Percentiles rank a stretch among this genome's conserved stretches.
Evolutionary conservation across 2,113 vertebrate species (phyloP).

Genomic region (Tangachromis dhanisi): DNA sequence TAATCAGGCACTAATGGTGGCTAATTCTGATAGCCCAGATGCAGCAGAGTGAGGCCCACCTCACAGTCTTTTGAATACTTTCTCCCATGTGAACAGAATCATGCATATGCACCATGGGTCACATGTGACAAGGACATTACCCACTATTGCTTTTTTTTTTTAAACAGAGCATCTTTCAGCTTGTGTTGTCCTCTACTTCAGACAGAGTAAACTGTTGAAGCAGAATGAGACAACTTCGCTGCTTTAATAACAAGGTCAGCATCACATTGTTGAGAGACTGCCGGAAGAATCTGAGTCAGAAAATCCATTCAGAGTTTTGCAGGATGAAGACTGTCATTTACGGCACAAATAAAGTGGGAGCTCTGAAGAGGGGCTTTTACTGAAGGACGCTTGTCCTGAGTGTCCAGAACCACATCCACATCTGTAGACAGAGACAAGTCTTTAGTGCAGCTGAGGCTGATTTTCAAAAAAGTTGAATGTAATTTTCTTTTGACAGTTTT

Average conservation of each 20-base stretch:
- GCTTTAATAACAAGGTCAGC: slow-evolving; percentile 31
- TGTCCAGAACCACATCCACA: neutral
- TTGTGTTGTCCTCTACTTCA: neutral
- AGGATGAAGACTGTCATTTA: slow-evolving; percentile 42
- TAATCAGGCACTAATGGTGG: slow-evolving; percentile 45
- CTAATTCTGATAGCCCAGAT: slow-evolving; percentile 36
- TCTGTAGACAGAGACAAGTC: neutral
- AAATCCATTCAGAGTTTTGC: slow-evolving; percentile 5
- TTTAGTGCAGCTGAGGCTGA: neutral
- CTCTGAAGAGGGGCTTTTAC: neutral
- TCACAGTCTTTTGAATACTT: neutral
- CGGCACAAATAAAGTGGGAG: neutral
- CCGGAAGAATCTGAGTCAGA: neutral
- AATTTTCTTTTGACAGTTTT: neutral
- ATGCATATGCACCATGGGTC: neutral
- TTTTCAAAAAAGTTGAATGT: neutral
- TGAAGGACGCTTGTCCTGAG: neutral
- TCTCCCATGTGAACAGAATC: neutral
- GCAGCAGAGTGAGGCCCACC: neutral
- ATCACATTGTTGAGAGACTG: slow-evolving; percentile 28
- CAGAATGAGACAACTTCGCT: neutral
- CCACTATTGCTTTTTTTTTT: neutral
- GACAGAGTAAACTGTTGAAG: slow-evolving; percentile 1
- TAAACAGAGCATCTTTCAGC: neutral
- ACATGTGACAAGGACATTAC: neutral